Evolutionary conservation across 2,888 invertebrate species (phyloP), one percentile per base, ranked within the genome.

Genomic region (Cerceris ruficornis): DNA sequence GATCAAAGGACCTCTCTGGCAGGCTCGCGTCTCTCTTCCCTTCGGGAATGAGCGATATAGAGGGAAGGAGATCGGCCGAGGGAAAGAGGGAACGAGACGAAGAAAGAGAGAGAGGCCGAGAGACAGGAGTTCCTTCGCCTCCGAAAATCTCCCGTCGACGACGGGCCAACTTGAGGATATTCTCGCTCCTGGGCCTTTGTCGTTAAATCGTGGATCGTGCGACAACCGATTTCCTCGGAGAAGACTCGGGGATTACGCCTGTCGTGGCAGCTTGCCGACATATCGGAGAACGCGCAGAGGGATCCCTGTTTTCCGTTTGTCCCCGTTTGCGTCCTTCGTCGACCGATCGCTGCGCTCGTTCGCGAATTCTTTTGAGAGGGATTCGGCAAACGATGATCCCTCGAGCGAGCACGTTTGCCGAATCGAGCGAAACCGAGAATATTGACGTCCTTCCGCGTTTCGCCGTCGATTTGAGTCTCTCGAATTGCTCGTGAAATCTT

Each of bases 1-100:
- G 92, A 92, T 92, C 92, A 92, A 92, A 92, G 92, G 91, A 90
- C 90, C 87, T 84, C 87, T 82, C 84, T 84, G 83, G 81, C 77
- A 77, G 81, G 71, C 69, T 69, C 66, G 76, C 72, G 60, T 67
- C 80, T 76, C 79, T 74, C 76, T 55, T 72, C 72, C 62, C 67
- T 64, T 42, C 61, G 67, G 75, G 69, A 75, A 62, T 50, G 76
- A 59, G 59, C 52, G 69, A 69, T 17, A 60, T 9, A 61, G 58
- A 43, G 57, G 64, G 59, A 61, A 59, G 50, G 58, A 28, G 28
- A 28, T 28, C 28, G 28, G n/a, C n/a, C n/a, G n/a, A n/a, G n/a
- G n/a, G 28, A 60, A 49, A 39, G 62, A 71, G 55, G 72, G 69
- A 77, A 71, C 64, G 65, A 69, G 14, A 55, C 60, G 66, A 55